These are phyloP conservation scores for Pampusana beccarii DNA, from an alignment of 2,113 vertebrate species.

Conservation along the genomic window DNA sequence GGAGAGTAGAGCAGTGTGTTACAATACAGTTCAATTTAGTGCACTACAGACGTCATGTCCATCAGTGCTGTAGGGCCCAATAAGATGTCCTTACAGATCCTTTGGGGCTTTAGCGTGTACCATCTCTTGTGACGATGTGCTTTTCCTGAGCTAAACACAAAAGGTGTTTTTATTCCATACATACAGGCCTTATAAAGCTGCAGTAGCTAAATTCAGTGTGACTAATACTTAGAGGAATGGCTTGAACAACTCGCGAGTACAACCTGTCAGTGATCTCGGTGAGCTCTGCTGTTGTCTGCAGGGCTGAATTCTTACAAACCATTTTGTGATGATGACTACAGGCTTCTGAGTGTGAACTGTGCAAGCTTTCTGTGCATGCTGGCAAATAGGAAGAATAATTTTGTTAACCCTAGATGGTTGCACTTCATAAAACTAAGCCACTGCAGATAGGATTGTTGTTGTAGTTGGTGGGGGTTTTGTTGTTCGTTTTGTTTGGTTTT, in stretches of 20 bases:
- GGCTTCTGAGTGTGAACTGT: neutral
- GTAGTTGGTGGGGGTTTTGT: too few relatives aligned
- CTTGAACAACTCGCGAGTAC: neutral
- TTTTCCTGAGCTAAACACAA: neutral
- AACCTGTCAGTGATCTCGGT: rapidly evolving
- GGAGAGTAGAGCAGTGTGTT: neutral
- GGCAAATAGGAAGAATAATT: neutral
- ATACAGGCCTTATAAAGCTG: neutral
- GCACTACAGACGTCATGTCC: neutral
- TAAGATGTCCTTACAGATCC: neutral
- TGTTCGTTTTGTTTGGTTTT: too few relatives aligned
- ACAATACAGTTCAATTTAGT: neutral
- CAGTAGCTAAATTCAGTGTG: neutral
- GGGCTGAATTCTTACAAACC: neutral
- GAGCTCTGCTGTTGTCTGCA: neutral
- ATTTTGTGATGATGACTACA: neutral
- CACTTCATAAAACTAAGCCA: neutral
- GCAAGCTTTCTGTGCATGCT: neutral
- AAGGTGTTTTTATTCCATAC: neutral
- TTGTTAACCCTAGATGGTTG: neutral
- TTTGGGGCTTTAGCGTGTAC: rapidly evolving
- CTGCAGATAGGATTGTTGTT: neutral
- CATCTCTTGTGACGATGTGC: neutral
- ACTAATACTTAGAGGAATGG: neutral
- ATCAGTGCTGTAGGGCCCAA: neutral